These are phyloP conservation scores for Ptilodon capucinus DNA, from an alignment of 2,888 invertebrate genomes.

Conservation along the genomic window DNA sequence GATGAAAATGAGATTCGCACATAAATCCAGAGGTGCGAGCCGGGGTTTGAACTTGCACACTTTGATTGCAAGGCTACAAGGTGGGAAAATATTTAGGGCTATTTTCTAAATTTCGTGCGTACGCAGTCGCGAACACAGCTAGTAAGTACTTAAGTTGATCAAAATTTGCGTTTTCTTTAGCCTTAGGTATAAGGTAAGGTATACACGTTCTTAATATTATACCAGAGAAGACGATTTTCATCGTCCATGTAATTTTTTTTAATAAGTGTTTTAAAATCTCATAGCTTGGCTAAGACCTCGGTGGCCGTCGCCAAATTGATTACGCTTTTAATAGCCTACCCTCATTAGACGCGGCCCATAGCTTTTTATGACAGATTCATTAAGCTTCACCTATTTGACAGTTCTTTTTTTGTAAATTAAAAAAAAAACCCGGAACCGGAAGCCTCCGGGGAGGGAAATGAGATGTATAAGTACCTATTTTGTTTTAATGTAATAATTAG, in stretches of 20 bases:
- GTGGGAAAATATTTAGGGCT: too few species aligned
- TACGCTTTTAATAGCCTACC: slow-evolving; percentile 52
- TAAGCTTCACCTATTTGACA: slow-evolving; percentile 47
- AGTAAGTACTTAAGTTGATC: too few species aligned
- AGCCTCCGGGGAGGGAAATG: neutral
- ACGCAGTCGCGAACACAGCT: too few species aligned
- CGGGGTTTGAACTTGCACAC: too few species aligned
- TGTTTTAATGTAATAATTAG: neutral
- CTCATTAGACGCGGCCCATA: slow-evolving; percentile 57
- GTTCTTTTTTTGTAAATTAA: slow-evolving; percentile 27
- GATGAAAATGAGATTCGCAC: too few species aligned
- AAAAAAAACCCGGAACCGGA: neutral
- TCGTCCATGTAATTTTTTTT: neutral
- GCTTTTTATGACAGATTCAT: slow-evolving; percentile 63
- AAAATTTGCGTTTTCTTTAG: too few species aligned
- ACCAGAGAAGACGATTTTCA: neutral
- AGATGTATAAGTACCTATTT: neutral
- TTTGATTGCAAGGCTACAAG: too few species aligned
- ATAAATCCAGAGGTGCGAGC: too few species aligned
- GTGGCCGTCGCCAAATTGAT: slow-evolving; percentile 40
- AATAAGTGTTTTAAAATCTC: slow-evolving; percentile 2
- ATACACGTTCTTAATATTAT: neutral
- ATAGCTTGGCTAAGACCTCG: slow-evolving; percentile 6
- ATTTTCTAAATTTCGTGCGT: too few species aligned
- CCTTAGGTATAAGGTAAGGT: too few species aligned